Base-by-base conservation (phyloP, 1,140 invertebrate genomes). In the Dendroctonus ponderosae region DNA sequence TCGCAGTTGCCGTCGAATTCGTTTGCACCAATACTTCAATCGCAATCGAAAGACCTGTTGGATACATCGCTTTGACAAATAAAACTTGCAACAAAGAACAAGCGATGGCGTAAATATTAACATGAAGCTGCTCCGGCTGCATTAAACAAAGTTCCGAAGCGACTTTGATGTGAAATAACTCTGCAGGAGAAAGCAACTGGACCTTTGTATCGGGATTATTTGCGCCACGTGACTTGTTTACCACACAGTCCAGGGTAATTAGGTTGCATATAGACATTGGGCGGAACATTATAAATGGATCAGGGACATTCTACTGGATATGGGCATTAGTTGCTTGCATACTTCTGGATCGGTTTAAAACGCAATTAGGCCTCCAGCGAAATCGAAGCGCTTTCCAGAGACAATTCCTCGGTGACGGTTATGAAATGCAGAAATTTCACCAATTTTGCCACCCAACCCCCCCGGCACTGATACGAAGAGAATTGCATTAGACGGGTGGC, bases 191-290 rank as follows among this genome's bases (percentile, higher is more conserved):
- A 46, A 46, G 43, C 50, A n/a, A 41, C 38, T 56, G 53, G 53
- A 56, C 53, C 53, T 58, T 44, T 58, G 56, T 58, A 58, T 54
- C 56, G 2, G 56, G 41, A 43, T 58, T 58, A 58, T 58, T 58
- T 58, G 42, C 14, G 12, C 40, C 56, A 58, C 56, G 56, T 58
- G 56, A 58, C 56, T 58, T 44, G 56, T 58, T 58, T 58, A 44
- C 56, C 42, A 40, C 53, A 56, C 53, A 7, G 9, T 7, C 8
- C n/a, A 39, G 37, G 53, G 56, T 58, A 58, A 58, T 58, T 58
- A 58, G 56, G 12, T 46, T 58, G 56, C 44, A 58, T 58, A 11
- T 7, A 46, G 12, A 8, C 38, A 15, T 26, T 58, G 56, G 56
- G 3, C 40, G 38, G 7, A 41, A 58, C 42, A 15, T 26, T 58